A percentile compares a stretch with the other conserved stretches of the same genome.
Evolutionary conservation across 2,888 invertebrate species (phyloP).

Genomic region (Malthinus seriepunctatus): DNA sequence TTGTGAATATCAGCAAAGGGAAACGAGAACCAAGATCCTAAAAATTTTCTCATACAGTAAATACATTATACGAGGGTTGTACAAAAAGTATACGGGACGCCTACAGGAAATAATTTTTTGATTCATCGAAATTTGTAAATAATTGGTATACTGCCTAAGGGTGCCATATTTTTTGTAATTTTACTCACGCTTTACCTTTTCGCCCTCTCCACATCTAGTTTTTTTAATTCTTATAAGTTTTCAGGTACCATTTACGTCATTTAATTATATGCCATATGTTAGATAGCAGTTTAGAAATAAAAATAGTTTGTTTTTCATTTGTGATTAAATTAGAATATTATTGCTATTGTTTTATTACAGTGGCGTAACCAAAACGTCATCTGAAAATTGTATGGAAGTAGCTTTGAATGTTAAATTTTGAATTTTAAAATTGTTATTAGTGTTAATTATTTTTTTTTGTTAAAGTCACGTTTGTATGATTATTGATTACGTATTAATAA

Average conservation of each 20-base stretch:
- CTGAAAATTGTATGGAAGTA: background rate
- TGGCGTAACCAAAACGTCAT: background rate
- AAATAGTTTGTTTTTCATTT: slow-evolving; percentile 35
- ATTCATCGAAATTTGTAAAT: background rate
- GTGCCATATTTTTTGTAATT: slow-evolving; percentile 7
- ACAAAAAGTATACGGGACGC: too few relatives aligned
- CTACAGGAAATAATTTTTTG: too few relatives aligned
- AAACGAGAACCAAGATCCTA: too few relatives aligned
- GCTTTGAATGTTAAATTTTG: slow-evolving; percentile 6
- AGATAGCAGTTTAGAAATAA: slow-evolving; percentile 17
- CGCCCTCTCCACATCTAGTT: background rate
- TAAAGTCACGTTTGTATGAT: background rate
- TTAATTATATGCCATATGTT: slow-evolving; percentile 27
- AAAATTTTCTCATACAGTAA: too few relatives aligned
- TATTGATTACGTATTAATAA: slow-evolving; percentile 2
- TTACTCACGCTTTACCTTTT: background rate
- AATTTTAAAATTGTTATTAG: slow-evolving; percentile 11
- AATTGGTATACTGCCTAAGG: slow-evolving; percentile 4
- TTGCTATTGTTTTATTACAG: slow-evolving; percentile 5
- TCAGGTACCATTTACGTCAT: slow-evolving; percentile 22
- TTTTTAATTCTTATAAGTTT: background rate
- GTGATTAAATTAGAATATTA: slow-evolving; percentile 40
- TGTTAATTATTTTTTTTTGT: slow-evolving; percentile 9
- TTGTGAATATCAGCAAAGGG: too few relatives aligned
- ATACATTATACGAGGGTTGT: too few relatives aligned